phyloP scores from a whole-genome alignment of 1,140 invertebrate genomes.

The Orchestia grillus region DNA sequence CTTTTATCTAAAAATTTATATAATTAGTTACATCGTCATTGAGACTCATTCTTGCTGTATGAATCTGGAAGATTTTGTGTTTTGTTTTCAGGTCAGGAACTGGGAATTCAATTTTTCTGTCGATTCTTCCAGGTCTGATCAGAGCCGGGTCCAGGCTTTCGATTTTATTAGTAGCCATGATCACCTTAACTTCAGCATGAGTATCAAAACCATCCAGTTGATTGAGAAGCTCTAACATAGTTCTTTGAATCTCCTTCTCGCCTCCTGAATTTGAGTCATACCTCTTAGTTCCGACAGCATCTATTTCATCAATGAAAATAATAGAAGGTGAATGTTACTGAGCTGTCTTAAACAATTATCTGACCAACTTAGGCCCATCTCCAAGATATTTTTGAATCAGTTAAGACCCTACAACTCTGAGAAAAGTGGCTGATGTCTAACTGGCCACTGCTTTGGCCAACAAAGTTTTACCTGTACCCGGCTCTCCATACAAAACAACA shows the following conservation, averaged over 20 bases:
- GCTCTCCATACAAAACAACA: no score
- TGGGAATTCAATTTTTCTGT: slow-evolving; percentile 99
- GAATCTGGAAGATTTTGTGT: slow-evolving; percentile 96
- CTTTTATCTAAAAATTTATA: no score
- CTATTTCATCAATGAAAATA: slow-evolving; percentile 99
- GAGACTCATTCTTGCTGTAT: slow-evolving; percentile 98
- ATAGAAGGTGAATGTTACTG: slow-evolving; percentile 99
- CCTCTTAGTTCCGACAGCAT: slow-evolving; percentile 98
- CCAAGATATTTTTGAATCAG: slow-evolving; percentile 70
- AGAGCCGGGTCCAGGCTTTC: slow-evolving; percentile 99
- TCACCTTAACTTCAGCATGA: slow-evolving; percentile 94
- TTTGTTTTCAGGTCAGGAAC: slow-evolving; percentile 99
- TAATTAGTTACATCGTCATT: slow-evolving; percentile 95
- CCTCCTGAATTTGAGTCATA: slow-evolving; percentile 99
- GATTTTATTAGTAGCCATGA: slow-evolving; percentile 99
- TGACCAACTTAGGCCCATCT: slow-evolving; percentile 98
- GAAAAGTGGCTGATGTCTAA: no score
- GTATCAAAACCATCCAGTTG: slow-evolving; percentile 99
- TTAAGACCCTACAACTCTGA: no score
- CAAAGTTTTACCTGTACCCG: no score
- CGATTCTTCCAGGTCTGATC: slow-evolving; percentile 98
- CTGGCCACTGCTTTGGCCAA: no score
- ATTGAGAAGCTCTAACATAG: slow-evolving; percentile 99
- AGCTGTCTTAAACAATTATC: slow-evolving; percentile 97
- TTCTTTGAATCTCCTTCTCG: slow-evolving; percentile 99